Conservation (phyloP, 2,113 vertebrate species). For the Gila orcuttii region DNA sequence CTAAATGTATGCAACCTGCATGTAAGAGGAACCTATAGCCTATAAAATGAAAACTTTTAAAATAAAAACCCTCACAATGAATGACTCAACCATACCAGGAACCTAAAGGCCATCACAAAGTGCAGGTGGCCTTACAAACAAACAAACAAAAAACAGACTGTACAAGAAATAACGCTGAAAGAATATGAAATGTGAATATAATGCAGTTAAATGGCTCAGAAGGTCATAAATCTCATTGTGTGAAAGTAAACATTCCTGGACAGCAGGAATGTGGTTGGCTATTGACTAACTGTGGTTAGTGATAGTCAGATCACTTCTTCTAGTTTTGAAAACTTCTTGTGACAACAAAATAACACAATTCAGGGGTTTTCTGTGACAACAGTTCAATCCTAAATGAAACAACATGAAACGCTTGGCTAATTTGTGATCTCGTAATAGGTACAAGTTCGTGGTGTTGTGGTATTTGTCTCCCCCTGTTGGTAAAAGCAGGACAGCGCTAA, state of each 20-base stretch:
- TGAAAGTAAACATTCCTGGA: background rate
- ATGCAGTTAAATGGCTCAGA: background rate
- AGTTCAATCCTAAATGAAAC: background rate
- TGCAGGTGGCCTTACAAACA: background rate
- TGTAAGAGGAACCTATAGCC: background rate
- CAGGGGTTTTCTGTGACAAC: background rate
- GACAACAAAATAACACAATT: background rate
- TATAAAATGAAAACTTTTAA: no score
- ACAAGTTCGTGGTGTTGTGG: background rate
- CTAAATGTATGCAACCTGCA: background rate
- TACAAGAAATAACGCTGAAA: background rate
- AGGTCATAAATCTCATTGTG: constrained; percentile 11
- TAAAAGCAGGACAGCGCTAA: background rate
- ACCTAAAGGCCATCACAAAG: background rate
- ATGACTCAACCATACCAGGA: no score
- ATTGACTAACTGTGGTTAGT: background rate
- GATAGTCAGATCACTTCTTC: background rate
- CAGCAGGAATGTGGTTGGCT: background rate
- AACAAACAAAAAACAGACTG: background rate
- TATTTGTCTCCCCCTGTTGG: constrained; percentile 32
- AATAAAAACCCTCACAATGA: no score
- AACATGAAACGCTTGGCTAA: background rate
- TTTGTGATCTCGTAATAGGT: no score
- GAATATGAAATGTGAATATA: background rate
- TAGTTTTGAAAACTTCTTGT: background rate